These are phyloP conservation scores for Mus spretus DNA, from an alignment of 2,797 vertebrate species.

Conservation along the genomic window DNA sequence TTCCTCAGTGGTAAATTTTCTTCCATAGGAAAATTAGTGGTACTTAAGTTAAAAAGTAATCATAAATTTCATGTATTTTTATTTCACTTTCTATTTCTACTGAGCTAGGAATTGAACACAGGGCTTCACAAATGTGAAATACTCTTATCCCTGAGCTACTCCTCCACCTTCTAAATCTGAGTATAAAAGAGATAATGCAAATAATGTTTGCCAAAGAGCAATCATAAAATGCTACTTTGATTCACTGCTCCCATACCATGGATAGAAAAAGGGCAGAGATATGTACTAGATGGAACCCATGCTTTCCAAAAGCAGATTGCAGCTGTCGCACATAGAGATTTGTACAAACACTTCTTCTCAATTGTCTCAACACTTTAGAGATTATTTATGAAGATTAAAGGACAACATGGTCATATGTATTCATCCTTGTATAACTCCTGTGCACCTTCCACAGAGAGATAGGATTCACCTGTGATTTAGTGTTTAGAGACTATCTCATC, in stretches of 20 bases:
- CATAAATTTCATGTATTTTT: not conserved
- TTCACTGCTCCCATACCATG: conserved; percentile 9
- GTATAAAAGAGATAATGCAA: conserved; percentile 1
- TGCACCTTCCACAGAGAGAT: not conserved
- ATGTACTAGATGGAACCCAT: not conserved
- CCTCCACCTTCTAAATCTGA: not conserved
- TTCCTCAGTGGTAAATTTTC: not conserved
- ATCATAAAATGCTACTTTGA: not conserved
- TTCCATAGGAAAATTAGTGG: not conserved
- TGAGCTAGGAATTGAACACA: not conserved
- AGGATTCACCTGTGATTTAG: not conserved
- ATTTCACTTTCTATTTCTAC: not conserved
- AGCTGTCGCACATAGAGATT: not conserved
- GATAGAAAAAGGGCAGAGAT: not conserved
- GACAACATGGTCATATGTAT: not conserved
- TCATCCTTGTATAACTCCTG: not conserved
- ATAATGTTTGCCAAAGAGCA: not conserved
- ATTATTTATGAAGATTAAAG: not conserved
- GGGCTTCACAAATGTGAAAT: not conserved
- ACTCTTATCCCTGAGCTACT: not conserved
- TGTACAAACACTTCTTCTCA: not conserved
- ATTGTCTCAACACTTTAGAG: conserved; percentile 3
- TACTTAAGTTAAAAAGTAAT: not conserved
- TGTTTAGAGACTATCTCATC: conserved; percentile 24
- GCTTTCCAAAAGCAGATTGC: not conserved